A percentile compares a stretch with the other conserved stretches of the same genome.
Conservation (phyloP, 2,113 vertebrate species). For the Amia ocellicauda region DNA sequence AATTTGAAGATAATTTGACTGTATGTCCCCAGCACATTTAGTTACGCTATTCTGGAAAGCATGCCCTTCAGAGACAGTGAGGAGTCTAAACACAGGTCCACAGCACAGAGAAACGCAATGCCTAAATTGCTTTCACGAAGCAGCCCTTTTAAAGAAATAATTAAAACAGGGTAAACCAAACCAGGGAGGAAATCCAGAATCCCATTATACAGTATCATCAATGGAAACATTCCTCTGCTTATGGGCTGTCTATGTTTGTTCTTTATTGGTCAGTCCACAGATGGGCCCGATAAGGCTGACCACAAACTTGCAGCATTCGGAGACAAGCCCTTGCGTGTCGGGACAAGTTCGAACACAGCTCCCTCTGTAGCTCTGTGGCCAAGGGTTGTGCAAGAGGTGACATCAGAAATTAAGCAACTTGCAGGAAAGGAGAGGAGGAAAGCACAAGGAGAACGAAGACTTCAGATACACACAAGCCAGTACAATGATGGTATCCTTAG, state of each 20-base stretch:
- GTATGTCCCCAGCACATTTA: too few species aligned
- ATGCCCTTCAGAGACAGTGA: too few species aligned
- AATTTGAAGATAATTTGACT: too few species aligned
- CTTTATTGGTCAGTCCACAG: conserved; percentile 4
- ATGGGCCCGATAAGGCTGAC: conserved; percentile 24
- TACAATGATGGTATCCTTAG: too few species aligned
- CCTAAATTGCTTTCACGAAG: too few species aligned
- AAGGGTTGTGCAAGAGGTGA: conserved; percentile 41
- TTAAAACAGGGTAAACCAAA: too few species aligned
- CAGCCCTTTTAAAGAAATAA: neutral
- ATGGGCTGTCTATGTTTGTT: neutral
- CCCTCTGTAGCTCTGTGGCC: conserved; percentile 46
- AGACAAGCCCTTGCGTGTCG: conserved; percentile 59
- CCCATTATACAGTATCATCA: neutral
- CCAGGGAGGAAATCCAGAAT: conserved; percentile 39
- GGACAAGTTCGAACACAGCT: conserved; percentile 67
- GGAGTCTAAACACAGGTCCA: too few species aligned
- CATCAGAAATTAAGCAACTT: neutral
- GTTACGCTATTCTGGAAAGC: too few species aligned
- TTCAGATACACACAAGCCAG: too few species aligned
- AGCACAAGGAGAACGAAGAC: conserved; percentile 49
- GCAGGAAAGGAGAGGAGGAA: conserved; percentile 49
- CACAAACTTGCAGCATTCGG: conserved; percentile 23
- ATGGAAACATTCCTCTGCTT: neutral
- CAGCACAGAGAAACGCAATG: too few species aligned